phyloP scores from a whole-genome alignment of 2,888 invertebrate genomes.

The Escarpia spicata region DNA sequence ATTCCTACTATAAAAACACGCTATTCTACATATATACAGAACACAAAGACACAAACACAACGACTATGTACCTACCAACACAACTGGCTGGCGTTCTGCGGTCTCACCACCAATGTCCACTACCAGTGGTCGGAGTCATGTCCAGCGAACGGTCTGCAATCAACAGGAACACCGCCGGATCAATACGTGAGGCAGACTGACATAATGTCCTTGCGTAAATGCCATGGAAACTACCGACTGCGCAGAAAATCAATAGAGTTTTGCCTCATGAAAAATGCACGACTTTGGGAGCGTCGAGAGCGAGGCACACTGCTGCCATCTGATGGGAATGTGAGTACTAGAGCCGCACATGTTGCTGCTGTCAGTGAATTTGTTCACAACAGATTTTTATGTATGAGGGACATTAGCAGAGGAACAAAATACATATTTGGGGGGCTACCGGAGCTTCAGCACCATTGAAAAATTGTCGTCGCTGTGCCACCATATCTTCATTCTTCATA shows the following conservation, averaged over 20 bases:
- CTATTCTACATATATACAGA: not conserved
- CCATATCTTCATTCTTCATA: too few relatives aligned
- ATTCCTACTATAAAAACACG: not conserved
- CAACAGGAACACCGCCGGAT: not conserved
- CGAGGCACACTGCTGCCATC: not conserved
- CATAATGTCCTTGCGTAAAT: conserved; percentile 16
- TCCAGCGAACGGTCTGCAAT: not conserved
- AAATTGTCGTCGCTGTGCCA: too few relatives aligned
- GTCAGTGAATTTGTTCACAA: too few relatives aligned
- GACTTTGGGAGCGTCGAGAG: not conserved
- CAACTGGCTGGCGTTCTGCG: not conserved
- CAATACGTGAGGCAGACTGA: not conserved
- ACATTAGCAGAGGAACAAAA: too few relatives aligned
- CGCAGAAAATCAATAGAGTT: not conserved
- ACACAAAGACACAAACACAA: not conserved
- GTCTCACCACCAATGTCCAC: not conserved
- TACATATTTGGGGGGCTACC: too few relatives aligned
- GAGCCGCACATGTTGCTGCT: not conserved
- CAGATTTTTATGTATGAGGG: too few relatives aligned
- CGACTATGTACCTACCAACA: not conserved
- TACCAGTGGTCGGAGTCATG: not conserved
- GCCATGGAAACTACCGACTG: not conserved
- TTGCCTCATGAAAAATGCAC: conserved; percentile 16
- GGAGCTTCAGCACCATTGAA: too few relatives aligned
- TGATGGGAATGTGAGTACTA: not conserved